Evolutionary conservation across 2,797 vertebrate species (phyloP).

Genomic region (Onychomys leucogaster): DNA sequence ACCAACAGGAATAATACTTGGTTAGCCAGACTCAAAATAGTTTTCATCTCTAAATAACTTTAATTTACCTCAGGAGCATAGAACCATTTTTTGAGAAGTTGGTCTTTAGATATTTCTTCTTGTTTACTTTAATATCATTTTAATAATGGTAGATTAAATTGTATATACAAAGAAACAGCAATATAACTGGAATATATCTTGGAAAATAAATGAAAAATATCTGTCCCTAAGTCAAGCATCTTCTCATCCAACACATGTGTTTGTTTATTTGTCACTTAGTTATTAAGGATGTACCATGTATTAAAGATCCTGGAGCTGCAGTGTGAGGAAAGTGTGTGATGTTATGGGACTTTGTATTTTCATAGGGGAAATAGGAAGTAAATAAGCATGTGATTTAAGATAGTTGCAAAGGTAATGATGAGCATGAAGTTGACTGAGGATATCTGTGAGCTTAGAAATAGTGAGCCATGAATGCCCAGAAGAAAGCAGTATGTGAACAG

Average conservation of each 20-base stretch:
- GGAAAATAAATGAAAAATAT: background rate
- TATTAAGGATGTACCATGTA: background rate
- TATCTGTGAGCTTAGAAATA: background rate
- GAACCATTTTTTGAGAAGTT: slow-evolving; percentile 46
- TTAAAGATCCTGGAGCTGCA: background rate
- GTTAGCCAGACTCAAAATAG: background rate
- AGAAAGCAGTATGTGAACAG: background rate
- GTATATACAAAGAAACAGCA: slow-evolving; percentile 23
- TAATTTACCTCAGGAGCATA: background rate
- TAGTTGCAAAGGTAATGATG: background rate
- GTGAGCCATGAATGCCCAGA: background rate
- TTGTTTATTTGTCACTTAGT: slow-evolving; percentile 24
- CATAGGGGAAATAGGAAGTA: slow-evolving; percentile 31
- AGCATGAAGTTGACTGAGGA: background rate
- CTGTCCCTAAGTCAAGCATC: background rate
- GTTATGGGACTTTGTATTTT: slow-evolving; percentile 27
- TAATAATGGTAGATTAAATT: background rate
- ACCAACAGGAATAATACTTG: background rate
- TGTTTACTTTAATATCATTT: background rate
- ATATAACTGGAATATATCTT: background rate
- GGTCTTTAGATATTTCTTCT: slow-evolving; percentile 16
- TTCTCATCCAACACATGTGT: background rate
- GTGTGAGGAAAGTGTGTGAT: background rate
- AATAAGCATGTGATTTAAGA: background rate
- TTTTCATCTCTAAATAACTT: slow-evolving; percentile 4